These are phyloP conservation scores for Clanis bilineata DNA, from an alignment of 2,888 invertebrate genomes.

Conservation along the genomic window DNA sequence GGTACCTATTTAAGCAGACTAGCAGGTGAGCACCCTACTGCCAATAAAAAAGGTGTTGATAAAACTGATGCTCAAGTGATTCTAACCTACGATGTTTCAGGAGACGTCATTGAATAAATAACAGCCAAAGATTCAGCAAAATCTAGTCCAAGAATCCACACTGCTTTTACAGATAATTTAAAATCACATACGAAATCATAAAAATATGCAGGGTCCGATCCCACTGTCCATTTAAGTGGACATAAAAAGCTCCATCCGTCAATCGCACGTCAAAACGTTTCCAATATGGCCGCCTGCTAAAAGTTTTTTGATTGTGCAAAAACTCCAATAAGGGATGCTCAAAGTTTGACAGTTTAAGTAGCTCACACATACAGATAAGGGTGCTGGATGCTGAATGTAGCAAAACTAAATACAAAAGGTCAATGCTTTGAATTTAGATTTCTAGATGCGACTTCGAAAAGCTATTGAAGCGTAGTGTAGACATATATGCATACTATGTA, in stretches of 20 bases:
- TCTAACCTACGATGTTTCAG: no score
- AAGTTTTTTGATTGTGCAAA: conserved; percentile 38
- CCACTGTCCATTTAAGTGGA: neutral
- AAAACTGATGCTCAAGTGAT: no score
- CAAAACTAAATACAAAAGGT: conserved; percentile 38
- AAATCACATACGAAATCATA: neutral
- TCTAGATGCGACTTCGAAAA: neutral
- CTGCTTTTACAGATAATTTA: neutral
- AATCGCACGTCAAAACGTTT: conserved; percentile 18
- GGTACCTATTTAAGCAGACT: no score
- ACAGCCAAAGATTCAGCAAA: no score
- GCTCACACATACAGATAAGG: conserved; percentile 32
- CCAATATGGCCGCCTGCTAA: conserved; percentile 19
- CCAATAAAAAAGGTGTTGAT: no score
- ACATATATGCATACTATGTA: no score
- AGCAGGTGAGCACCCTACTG: no score
- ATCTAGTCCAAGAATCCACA: neutral
- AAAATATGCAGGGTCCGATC: neutral
- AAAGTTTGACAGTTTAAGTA: conserved; percentile 51
- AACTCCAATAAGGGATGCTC: conserved; percentile 34
- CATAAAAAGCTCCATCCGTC: conserved; percentile 16
- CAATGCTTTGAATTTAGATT: conserved; percentile 19
- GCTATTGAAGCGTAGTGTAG: neutral
- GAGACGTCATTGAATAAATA: no score
- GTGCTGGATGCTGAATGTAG: conserved; percentile 37